phyloP scores from a whole-genome alignment of 2,888 invertebrate genomes.

The Clanis bilineata region DNA sequence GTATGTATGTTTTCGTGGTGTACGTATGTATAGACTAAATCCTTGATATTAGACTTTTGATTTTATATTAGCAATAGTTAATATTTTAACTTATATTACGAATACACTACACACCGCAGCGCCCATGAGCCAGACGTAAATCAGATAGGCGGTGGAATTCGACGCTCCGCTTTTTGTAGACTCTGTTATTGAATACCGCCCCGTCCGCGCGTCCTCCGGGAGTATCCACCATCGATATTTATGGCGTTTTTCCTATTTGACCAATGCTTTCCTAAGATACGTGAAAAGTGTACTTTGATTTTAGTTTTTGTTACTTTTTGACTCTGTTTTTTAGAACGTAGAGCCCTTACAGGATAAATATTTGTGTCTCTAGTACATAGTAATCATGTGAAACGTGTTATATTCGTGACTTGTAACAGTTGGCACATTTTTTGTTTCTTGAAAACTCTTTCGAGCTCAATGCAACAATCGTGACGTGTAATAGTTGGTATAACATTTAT shows the following conservation, averaged over 20 bases:
- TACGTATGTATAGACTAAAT: no score
- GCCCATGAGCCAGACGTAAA: constrained; percentile 30
- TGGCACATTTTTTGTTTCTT: no score
- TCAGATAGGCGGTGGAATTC: constrained; percentile 43
- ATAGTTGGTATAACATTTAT: no score
- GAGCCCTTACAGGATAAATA: not conserved
- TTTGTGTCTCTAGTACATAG: no score
- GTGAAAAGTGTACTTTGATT: not conserved
- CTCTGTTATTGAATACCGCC: constrained; percentile 42
- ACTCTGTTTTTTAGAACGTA: not conserved
- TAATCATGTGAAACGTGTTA: no score
- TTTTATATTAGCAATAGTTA: no score
- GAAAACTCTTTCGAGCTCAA: no score
- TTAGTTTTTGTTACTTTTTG: not conserved
- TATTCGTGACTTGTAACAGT: no score
- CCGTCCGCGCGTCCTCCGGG: not conserved
- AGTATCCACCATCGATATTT: constrained; percentile 11
- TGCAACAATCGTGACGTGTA: no score
- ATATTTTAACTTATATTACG: no score
- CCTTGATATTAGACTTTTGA: no score
- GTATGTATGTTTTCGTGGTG: no score
- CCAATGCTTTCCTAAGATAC: not conserved
- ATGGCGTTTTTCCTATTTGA: constrained; percentile 5
- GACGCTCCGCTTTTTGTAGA: constrained; percentile 46
- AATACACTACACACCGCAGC: constrained; percentile 5